phyloP scores from a whole-genome alignment of 2,888 invertebrate species.

The Tetragnatha montana region DNA sequence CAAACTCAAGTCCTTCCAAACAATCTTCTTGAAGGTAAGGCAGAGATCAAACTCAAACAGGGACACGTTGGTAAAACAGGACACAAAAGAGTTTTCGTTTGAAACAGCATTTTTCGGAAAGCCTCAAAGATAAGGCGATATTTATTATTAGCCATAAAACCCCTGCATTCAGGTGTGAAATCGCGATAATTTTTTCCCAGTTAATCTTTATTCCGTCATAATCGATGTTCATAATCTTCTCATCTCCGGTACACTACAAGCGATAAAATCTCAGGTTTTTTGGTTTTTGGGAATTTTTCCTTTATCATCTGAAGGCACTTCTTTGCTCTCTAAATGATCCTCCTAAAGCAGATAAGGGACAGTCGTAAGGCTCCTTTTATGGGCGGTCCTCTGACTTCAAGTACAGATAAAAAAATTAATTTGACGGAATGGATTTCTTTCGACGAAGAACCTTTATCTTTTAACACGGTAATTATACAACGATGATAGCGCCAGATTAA shows the following conservation, averaged over 20 bases:
- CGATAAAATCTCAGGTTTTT: constrained; percentile 24
- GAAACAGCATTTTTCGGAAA: background rate
- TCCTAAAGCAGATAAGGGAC: constrained; percentile 7
- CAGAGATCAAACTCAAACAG: background rate
- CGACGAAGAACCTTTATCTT: background rate
- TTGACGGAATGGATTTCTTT: background rate
- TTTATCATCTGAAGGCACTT: constrained; percentile 18
- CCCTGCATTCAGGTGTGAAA: constrained; percentile 16
- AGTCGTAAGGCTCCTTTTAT: background rate
- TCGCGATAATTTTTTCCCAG: constrained; percentile 7
- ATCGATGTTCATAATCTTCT: constrained; percentile 13
- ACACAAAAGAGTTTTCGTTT: background rate
- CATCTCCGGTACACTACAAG: background rate
- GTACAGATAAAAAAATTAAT: background rate
- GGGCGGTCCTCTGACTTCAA: background rate
- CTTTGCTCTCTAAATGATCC: constrained; percentile 4
- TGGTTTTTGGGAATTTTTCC: background rate
- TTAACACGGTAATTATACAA: background rate
- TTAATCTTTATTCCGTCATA: constrained; percentile 37
- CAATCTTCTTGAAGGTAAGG: constrained; percentile 2
- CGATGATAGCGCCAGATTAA: background rate
- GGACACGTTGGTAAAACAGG: constrained; percentile 10
- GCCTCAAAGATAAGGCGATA: constrained; percentile 17
- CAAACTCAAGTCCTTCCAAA: background rate
- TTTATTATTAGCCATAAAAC: constrained; percentile 20